Evolutionary conservation across 2,113 vertebrate genomes (phyloP).

Genomic region (Rhineura floridana): DNA sequence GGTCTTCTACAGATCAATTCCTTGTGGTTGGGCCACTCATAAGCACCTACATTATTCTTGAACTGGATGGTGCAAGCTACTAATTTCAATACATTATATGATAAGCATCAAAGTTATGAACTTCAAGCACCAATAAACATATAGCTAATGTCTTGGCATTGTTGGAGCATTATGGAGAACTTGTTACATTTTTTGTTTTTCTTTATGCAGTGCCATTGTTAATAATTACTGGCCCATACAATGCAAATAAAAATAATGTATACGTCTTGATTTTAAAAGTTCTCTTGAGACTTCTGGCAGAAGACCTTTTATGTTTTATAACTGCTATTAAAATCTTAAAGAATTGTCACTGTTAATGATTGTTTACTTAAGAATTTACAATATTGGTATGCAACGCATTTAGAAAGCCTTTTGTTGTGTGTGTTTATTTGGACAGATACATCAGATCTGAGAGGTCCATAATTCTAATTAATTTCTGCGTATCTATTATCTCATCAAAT

Average conservation of each 20-base stretch:
- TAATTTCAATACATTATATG: constrained; percentile 23
- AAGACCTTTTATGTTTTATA: not conserved
- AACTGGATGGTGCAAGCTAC: not conserved
- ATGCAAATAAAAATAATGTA: not conserved
- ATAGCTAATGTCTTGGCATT: not conserved
- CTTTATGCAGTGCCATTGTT: not conserved
- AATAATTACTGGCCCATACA: not conserved
- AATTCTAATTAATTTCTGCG: constrained; percentile 99
- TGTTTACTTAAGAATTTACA: constrained; percentile 1
- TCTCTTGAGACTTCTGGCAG: constrained; percentile 19
- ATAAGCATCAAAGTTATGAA: not conserved
- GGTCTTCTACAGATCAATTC: not conserved
- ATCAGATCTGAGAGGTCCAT: constrained; percentile 97
- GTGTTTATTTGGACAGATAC: constrained; percentile 82
- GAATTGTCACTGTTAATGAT: constrained; percentile 14
- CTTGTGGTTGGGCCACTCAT: constrained; percentile 1
- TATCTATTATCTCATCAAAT: constrained; percentile 98
- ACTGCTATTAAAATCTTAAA: not conserved
- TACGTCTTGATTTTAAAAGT: not conserved
- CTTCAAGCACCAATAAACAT: not conserved
- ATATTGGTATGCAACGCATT: constrained; percentile 18
- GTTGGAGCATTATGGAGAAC: not conserved
- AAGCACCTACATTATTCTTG: constrained; percentile 24
- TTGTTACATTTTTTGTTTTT: not conserved
- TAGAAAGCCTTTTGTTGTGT: constrained; percentile 37